Evolutionary conservation across 2,888 invertebrate species (phyloP), one percentile per base, ranked within the genome.

Genomic region (Troides helena): DNA sequence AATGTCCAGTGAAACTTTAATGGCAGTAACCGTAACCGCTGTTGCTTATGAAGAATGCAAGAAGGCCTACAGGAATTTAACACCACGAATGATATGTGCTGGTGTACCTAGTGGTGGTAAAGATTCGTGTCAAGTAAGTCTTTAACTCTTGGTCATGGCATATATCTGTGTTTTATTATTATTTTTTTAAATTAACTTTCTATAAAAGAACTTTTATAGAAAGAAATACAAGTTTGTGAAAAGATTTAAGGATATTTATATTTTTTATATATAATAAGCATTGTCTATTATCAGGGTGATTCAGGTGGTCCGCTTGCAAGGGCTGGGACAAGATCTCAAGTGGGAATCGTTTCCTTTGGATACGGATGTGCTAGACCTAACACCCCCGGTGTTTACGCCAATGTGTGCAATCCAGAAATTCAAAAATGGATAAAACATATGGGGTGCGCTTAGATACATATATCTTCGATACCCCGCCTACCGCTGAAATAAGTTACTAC

Each of bases 101-200:
- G 90, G 89, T 0, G 70, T 80, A 0, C 78, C 85, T 10, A 78
- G 82, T 74, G 90, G 89, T 0, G 90, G 89, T n/a, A 88, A 87
- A 73, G 91, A 92, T 75, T 84, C 89, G n/a, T 92, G 91, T 70
- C 90, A 91, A 87, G 92, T 91, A 59, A 12, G 23, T 23, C 3
- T 53, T 53, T 46, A 46, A 39, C 39, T 39, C 39, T 7, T 39
- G 39, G 39, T 1, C 10, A 39, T 39, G 1, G 39, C 1, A 1
- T 7, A 39, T 4, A 10, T 39, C 1, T 10, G 39, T 39, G 39
- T 39, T 39, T 39, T 39, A 8, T 7, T 39, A 10, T 1, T 46
- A 2, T 46, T 46, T 46, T 46, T 12, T 1, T 2, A 46, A 46
- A 17, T 43, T 43, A 43, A 3, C 46, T 12, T 43, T 43, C 2